These are phyloP conservation scores for Carassius gibelio DNA, from an alignment of 2,113 vertebrate species.

Conservation along the genomic window DNA sequence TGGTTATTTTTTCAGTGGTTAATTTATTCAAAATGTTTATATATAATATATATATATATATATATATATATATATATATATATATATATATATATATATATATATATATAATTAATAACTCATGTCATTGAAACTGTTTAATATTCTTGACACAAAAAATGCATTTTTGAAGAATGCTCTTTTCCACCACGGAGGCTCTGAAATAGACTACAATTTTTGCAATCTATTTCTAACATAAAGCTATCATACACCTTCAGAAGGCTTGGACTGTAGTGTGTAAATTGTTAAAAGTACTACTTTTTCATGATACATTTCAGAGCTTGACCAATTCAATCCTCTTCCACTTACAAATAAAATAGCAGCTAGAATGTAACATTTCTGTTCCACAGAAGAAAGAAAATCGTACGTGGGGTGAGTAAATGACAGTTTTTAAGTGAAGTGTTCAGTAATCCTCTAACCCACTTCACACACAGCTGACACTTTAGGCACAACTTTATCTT, in stretches of 20 bases:
- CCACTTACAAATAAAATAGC: background rate
- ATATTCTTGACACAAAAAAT: background rate
- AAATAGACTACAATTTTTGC: background rate
- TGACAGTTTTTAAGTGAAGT: constrained; percentile 1
- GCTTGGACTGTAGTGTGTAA: background rate
- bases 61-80: too few species aligned
- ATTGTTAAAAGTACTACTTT: background rate
- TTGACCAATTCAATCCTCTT: background rate
- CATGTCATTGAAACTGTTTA: background rate
- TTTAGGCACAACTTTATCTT: constrained; percentile 8
- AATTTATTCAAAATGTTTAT: background rate
- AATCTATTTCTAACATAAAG: too few species aligned
- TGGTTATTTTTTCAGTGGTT: too few species aligned
- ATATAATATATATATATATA: too few species aligned
- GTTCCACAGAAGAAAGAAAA: background rate
- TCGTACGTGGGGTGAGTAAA: background rate
- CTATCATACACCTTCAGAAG: background rate
- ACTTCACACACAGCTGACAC: constrained; percentile 16
- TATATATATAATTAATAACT: background rate
- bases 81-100: too few species aligned
- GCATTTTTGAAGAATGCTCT: background rate
- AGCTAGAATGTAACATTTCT: background rate
- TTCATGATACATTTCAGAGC: background rate
- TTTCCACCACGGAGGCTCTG: background rate
- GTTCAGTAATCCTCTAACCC: constrained; percentile 16